A percentile compares a stretch with the other conserved stretches of the same genome.
These are phyloP conservation scores for Ceyx cyanopectus DNA, from an alignment of 2,113 vertebrate species.

Conservation along the genomic window DNA sequence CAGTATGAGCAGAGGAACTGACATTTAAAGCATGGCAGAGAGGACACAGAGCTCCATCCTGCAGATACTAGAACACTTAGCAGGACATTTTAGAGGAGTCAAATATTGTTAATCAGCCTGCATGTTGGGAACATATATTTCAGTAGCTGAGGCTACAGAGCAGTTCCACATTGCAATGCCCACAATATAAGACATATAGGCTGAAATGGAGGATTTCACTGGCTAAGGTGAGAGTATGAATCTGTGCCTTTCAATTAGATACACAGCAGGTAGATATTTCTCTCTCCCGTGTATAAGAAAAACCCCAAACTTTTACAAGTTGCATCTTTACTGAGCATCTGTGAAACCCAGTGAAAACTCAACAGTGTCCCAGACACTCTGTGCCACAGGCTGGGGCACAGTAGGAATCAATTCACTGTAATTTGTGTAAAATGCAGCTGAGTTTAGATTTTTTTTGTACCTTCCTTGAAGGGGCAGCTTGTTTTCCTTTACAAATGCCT, in stretches of 20 bases:
- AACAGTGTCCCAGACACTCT: not conserved
- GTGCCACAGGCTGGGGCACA: not conserved
- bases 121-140: not conserved
- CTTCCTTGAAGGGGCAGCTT: constrained; percentile 30
- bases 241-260: not conserved
- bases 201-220: not conserved
- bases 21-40: not conserved
- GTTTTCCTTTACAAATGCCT: constrained; percentile 10
- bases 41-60: not conserved
- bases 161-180: not conserved
- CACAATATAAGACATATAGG: not conserved
- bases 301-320: not conserved
- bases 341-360: not conserved
- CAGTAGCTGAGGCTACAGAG: not conserved
- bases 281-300: not conserved
- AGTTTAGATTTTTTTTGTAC: not conserved
- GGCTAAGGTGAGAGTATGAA: not conserved
- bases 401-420: not conserved
- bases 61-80: not conserved
- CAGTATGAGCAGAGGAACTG: not conserved
- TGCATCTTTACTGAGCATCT: not conserved
- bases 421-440: constrained; percentile 16
- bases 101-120: not conserved
- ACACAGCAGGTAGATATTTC: not conserved
- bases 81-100: not conserved